Percentiles rank a stretch among this genome's conserved stretches.
Conservation (phyloP, 2,113 vertebrate species). For the Noctilio leporinus region DNA sequence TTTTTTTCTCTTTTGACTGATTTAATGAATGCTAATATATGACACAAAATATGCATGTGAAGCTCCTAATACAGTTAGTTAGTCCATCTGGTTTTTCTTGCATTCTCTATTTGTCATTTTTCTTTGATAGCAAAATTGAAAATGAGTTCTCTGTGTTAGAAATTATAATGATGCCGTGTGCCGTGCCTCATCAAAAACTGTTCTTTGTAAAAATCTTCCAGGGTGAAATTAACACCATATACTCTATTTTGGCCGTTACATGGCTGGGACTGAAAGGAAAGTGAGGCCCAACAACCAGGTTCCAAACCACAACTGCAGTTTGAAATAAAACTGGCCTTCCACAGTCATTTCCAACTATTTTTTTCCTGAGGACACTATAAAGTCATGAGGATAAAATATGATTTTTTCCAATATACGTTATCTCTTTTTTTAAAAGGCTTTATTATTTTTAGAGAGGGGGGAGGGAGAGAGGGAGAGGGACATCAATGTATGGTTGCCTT, state of each 20-base stretch:
- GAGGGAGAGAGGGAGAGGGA: too few relatives aligned
- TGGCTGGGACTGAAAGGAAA: constrained; percentile 19
- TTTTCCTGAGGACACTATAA: constrained; percentile 42
- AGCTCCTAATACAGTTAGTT: constrained; percentile 81
- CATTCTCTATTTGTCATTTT: constrained; percentile 82
- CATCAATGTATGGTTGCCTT: too few relatives aligned
- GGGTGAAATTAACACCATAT: constrained; percentile 34
- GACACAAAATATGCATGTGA: constrained; percentile 82
- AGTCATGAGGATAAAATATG: constrained; percentile 64
- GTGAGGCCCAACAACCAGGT: background rate
- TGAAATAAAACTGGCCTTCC: constrained; percentile 6
- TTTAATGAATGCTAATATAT: constrained; percentile 88
- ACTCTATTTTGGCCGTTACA: background rate
- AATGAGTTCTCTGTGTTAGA: constrained; percentile 72
- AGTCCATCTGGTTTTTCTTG: constrained; percentile 84
- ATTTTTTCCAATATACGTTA: background rate
- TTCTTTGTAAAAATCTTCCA: constrained; percentile 66
- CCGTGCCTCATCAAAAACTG: constrained; percentile 70
- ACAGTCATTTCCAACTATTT: constrained; percentile 19
- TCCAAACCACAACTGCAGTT: background rate
- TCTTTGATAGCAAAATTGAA: constrained; percentile 80
- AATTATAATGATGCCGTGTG: constrained; percentile 74
- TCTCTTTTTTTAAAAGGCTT: too few relatives aligned
- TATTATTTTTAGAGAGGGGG: too few relatives aligned
- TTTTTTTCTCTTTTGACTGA: constrained; percentile 78